Evolutionary conservation across 2,113 vertebrate species (phyloP).

Genomic region (Haplochromis vanheusdeni): DNA sequence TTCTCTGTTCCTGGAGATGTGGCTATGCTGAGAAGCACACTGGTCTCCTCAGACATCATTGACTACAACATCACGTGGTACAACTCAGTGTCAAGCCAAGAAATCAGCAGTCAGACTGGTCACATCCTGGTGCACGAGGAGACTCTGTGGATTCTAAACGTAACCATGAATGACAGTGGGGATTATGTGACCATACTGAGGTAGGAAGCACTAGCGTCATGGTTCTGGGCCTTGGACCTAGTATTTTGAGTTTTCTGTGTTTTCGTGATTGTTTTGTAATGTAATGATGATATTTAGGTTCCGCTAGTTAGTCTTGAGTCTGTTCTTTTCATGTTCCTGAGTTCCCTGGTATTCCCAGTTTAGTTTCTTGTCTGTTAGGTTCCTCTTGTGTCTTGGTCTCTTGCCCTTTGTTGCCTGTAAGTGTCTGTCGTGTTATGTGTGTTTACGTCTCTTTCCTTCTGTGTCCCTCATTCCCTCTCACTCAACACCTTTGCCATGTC

Average conservation of each 20-base stretch:
- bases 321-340: not conserved
- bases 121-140: slow-evolving; percentile 45
- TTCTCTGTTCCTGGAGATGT: slow-evolving; percentile 60
- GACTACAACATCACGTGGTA: slow-evolving; percentile 78
- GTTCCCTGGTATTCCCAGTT: not conserved
- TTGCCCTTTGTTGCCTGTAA: not conserved
- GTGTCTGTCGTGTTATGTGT: not conserved
- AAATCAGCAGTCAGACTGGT: slow-evolving; percentile 20
- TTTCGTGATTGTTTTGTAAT: not conserved
- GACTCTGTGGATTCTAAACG: slow-evolving; percentile 71
- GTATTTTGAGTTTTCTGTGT: not conserved
- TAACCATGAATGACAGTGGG: slow-evolving; percentile 66
- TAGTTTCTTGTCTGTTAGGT: not conserved
- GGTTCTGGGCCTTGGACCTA: not conserved
- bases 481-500: not conserved
- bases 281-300: not conserved
- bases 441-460: not conserved
- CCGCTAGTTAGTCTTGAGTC: not conserved
- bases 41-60: slow-evolving; percentile 19
- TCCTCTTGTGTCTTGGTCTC: not conserved
- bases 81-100: slow-evolving; percentile 42
- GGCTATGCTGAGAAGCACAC: slow-evolving; percentile 54
- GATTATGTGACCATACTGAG: slow-evolving; percentile 73
- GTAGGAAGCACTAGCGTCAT: slow-evolving; percentile 10
- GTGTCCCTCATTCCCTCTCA: no score